phyloP scores from a whole-genome alignment of 2,888 invertebrate genomes.

The Oasisia sp. region DNA sequence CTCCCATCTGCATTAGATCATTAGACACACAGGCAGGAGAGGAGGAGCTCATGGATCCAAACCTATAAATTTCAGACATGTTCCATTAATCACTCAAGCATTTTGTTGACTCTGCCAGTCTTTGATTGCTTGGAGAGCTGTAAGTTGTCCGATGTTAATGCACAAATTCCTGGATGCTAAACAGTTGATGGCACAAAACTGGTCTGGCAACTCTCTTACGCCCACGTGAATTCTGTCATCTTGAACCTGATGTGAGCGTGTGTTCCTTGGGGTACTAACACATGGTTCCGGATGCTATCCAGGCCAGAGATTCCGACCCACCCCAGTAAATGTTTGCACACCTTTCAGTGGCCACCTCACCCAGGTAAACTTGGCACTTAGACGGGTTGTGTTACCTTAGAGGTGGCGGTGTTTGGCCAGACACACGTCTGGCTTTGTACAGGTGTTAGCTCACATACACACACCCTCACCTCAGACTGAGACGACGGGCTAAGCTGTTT shows the following conservation, averaged over 20 bases:
- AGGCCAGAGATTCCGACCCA: not conserved
- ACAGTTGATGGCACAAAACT: not conserved
- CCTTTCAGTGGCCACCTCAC: not conserved
- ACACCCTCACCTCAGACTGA: not conserved
- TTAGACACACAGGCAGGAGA: not conserved
- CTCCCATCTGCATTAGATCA: not conserved
- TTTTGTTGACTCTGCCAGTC: not conserved
- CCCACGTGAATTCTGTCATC: not conserved
- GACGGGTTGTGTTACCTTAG: constrained; percentile 10
- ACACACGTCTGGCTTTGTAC: not conserved
- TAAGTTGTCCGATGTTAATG: not conserved
- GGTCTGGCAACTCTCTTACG: not conserved
- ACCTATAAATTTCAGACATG: not conserved
- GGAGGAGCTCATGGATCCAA: not conserved
- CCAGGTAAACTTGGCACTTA: not conserved
- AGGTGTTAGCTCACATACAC: not conserved
- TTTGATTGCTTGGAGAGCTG: not conserved
- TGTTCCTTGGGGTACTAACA: not conserved
- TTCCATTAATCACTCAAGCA: not conserved
- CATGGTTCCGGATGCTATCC: not conserved
- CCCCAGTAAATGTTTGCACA: not conserved
- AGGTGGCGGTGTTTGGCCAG: not conserved
- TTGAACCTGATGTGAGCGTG: not conserved
- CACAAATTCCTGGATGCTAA: not conserved
- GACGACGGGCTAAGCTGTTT: not conserved